Conservation (phyloP, 2,113 vertebrate species). For the Campylorhamphus procurvoides region DNA sequence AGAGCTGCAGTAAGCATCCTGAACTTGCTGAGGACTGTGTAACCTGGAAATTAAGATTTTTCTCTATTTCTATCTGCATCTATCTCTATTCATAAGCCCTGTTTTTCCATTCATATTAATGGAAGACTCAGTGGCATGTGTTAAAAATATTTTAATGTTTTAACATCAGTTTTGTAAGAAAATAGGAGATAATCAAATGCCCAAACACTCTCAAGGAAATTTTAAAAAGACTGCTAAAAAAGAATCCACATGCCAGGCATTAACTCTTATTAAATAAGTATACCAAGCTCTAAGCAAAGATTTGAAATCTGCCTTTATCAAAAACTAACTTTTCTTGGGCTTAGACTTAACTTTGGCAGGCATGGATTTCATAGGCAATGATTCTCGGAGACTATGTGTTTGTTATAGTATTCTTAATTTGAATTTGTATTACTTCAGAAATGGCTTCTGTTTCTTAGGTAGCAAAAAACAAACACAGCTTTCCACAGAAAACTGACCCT, state of each 20-base stretch:
- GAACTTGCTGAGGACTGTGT: accelerated
- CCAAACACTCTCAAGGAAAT: neutral
- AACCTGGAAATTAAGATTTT: neutral
- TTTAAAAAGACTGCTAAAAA: neutral
- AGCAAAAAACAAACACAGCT: neutral
- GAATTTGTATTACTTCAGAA: neutral
- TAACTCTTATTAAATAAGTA: neutral
- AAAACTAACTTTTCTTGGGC: neutral
- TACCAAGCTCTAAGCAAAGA: neutral
- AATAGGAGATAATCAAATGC: neutral
- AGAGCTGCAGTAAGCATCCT: neutral
- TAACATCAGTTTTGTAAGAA: neutral
- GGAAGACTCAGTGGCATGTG: neutral
- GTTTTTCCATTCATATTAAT: neutral
- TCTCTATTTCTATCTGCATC: neutral
- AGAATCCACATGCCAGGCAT: neutral
- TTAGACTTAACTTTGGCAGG: neutral
- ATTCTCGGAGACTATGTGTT: neutral
- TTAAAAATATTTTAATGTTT: neutral
- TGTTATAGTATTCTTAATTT: neutral
- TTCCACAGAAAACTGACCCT: neutral
- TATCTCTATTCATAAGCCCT: neutral
- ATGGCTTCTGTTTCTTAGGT: neutral
- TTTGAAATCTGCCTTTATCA: neutral
- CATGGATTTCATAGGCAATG: neutral